Evolutionary conservation across 2,888 invertebrate genomes (phyloP).

Genomic region (Nomada ruficornis): DNA sequence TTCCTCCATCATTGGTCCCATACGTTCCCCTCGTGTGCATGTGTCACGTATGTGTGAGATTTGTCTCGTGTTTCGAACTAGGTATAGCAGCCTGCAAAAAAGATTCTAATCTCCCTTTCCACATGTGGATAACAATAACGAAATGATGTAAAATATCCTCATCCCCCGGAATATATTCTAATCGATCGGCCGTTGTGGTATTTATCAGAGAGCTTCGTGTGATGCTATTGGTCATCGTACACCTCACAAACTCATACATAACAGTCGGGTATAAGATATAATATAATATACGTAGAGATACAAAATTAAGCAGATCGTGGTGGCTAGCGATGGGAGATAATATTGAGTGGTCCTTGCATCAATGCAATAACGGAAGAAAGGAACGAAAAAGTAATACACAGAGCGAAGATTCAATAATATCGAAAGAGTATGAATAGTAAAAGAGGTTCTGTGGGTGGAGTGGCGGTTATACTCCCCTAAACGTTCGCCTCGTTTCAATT

Average conservation of each 20-base stretch:
- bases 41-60: slow-evolving; percentile 39
- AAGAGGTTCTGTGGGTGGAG: slow-evolving; percentile 49
- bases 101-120: slow-evolving; percentile 8
- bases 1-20: not conserved
- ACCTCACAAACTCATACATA: slow-evolving; percentile 73
- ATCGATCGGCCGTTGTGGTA: not conserved
- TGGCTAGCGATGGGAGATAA: slow-evolving; percentile 83
- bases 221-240: slow-evolving; percentile 57
- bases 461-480: slow-evolving; percentile 40
- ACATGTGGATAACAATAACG: too few relatives aligned
- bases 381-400: slow-evolving; percentile 64
- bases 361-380: slow-evolving; percentile 82
- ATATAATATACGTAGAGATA: slow-evolving; percentile 78
- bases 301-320: slow-evolving; percentile 82
- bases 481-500: slow-evolving; percentile 48
- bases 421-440: slow-evolving; percentile 66
- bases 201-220: slow-evolving; percentile 21
- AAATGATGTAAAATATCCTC: not conserved
- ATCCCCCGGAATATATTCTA: not conserved
- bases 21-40: slow-evolving; percentile 29
- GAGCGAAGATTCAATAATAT: slow-evolving; percentile 65
- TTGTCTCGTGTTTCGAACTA: slow-evolving; percentile 15
- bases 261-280: slow-evolving; percentile 54
- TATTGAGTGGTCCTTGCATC: slow-evolving; percentile 92
- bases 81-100: slow-evolving; percentile 33